phyloP scores from a whole-genome alignment of 2,888 invertebrate genomes.

The Sycophila texana region DNA sequence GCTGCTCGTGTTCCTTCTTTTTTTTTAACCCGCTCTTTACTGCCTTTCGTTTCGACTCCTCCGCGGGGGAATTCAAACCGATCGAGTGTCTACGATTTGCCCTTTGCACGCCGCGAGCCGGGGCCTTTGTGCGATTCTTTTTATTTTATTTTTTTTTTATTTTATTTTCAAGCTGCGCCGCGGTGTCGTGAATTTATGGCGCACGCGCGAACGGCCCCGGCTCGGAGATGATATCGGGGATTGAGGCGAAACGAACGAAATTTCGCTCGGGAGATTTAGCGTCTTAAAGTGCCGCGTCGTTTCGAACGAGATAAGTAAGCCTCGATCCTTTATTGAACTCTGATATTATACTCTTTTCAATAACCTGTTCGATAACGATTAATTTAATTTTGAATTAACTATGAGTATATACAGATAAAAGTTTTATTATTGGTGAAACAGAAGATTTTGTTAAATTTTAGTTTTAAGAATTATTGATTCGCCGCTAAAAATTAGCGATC shows the following conservation, averaged over 20 bases:
- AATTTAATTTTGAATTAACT: no score
- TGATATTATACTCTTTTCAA: constrained; percentile 20
- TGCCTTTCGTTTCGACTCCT: not conserved
- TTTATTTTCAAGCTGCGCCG: not conserved
- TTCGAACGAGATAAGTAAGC: no score
- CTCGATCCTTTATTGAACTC: no score
- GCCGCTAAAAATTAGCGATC: no score
- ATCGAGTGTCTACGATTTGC: constrained; percentile 36
- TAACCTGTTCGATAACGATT: no score
- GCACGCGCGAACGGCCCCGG: not conserved
- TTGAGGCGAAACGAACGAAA: not conserved
- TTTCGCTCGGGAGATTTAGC: not conserved
- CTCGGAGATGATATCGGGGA: not conserved
- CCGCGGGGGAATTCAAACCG: constrained; percentile 10
- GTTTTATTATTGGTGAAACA: no score
- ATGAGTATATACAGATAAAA: no score
- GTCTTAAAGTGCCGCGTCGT: no score
- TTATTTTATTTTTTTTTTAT: not conserved
- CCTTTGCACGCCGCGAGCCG: not conserved
- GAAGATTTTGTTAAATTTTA: no score
- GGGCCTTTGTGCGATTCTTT: not conserved
- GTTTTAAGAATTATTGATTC: no score
- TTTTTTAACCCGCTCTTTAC: constrained; percentile 43
- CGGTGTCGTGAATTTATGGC: constrained; percentile 18
- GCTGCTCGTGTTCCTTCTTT: constrained; percentile 16